Percentiles rank a stretch among this genome's conserved stretches.
phyloP scores from a whole-genome alignment of 2,888 invertebrate genomes.

The Calliopum simillimum region DNA sequence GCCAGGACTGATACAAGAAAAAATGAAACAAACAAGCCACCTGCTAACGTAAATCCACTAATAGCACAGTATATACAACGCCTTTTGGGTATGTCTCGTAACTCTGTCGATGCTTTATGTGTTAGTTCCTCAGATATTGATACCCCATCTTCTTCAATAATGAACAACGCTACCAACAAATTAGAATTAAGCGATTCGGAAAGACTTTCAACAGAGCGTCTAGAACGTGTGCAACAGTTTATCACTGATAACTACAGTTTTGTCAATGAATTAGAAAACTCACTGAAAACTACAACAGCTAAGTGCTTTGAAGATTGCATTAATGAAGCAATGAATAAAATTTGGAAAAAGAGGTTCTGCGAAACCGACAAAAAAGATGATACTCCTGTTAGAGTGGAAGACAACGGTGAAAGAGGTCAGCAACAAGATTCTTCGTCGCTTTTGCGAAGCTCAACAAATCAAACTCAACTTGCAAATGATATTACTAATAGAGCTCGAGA shows the following conservation, averaged over 20 bases:
- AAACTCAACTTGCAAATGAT: too few relatives aligned
- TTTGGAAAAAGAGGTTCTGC: conserved; percentile 54
- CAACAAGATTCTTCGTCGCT: too few relatives aligned
- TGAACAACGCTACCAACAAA: conserved; percentile 66
- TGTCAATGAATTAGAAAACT: conserved; percentile 60
- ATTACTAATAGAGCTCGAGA: too few relatives aligned
- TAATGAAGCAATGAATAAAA: conserved; percentile 48
- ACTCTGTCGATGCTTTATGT: conserved; percentile 68
- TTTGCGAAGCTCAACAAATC: too few relatives aligned
- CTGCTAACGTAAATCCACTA: conserved; percentile 57
- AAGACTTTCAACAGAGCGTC: conserved; percentile 46
- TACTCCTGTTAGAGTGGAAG: too few relatives aligned
- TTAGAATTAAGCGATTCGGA: conserved; percentile 43
- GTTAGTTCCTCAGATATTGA: conserved; percentile 68
- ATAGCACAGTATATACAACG: conserved; percentile 68
- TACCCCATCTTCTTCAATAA: conserved; percentile 68
- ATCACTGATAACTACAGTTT: conserved; percentile 64
- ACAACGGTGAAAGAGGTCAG: too few relatives aligned
- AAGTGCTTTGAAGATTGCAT: too few relatives aligned
- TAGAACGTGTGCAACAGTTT: conserved; percentile 59
- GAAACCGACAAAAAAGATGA: not conserved
- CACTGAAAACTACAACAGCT: conserved; percentile 44
- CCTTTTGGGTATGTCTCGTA: conserved; percentile 69
- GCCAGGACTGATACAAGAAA: not conserved
- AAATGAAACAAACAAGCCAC: not conserved